phyloP scores from a whole-genome alignment of 2,888 invertebrate genomes.

The Thecophora atra region DNA sequence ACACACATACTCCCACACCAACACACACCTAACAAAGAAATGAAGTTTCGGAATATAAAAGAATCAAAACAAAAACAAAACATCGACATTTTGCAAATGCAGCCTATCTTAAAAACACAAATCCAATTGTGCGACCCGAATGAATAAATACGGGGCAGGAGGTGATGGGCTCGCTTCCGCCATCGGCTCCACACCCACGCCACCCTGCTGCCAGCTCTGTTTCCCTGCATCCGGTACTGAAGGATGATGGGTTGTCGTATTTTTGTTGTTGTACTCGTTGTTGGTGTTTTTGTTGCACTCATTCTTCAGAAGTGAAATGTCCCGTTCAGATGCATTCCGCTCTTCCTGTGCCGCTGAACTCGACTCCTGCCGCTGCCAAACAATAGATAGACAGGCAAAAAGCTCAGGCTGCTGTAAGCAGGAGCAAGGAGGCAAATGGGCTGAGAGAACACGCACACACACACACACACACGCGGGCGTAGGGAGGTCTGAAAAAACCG shows the following conservation, averaged over 20 bases:
- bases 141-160: neutral
- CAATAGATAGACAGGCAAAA: neutral
- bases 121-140: constrained; percentile 28
- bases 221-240: neutral
- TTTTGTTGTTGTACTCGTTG: neutral
- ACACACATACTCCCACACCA: neutral
- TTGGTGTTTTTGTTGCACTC: neutral
- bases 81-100: constrained; percentile 4
- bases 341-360: neutral
- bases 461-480: neutral
- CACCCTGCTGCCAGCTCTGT: neutral
- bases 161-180: neutral
- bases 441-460: neutral
- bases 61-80: constrained; percentile 18
- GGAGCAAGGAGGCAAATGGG: neutral
- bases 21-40: neutral
- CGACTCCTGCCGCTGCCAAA: neutral
- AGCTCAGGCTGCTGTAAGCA: neutral
- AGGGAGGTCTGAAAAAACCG: neutral
- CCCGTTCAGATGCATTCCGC: neutral
- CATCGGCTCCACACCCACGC: neutral
- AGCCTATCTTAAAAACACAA: constrained; percentile 22
- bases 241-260: neutral
- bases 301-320: constrained; percentile 19
- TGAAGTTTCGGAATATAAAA: neutral